A percentile compares a stretch with the other conserved stretches of the same genome.
These are phyloP conservation scores for Urophycis tenuis DNA, from an alignment of 2,797 vertebrate species.

Conservation along the genomic window DNA sequence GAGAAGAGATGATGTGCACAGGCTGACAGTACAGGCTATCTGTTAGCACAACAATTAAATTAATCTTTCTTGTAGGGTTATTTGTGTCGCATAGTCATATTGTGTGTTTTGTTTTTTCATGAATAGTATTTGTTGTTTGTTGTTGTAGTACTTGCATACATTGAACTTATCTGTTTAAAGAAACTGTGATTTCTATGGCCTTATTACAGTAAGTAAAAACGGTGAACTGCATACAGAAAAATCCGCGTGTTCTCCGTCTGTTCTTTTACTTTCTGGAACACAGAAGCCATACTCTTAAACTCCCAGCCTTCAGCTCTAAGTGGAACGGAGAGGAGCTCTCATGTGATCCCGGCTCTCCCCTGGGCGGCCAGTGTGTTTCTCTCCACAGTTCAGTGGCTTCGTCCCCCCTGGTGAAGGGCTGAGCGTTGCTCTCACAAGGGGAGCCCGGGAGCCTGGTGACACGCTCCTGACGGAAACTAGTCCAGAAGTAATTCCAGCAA, in stretches of 20 bases:
- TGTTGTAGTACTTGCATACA: not conserved
- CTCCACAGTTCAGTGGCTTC: not conserved
- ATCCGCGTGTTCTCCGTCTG: not conserved
- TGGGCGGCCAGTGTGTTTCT: not conserved
- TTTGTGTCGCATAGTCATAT: not conserved
- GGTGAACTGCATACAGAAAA: not conserved
- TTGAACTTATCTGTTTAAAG: not conserved
- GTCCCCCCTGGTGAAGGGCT: not conserved
- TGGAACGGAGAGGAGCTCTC: not conserved
- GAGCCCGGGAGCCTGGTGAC: not conserved
- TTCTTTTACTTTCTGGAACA: not conserved
- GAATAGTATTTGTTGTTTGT: too few species aligned
- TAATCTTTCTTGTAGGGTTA: not conserved
- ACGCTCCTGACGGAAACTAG: not conserved
- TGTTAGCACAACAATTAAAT: not conserved
- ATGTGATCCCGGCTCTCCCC: not conserved
- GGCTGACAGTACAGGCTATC: not conserved
- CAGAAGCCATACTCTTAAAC: not conserved
- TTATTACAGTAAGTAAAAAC: not conserved
- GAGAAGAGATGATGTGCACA: not conserved
- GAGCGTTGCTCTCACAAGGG: not conserved
- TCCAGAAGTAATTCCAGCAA: slow-evolving; percentile 36
- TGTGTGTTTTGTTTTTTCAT: too few species aligned
- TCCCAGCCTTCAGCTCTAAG: not conserved
- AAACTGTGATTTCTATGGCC: not conserved